Conservation (phyloP, 2,797 vertebrate species). For the Sebastes itinus region DNA sequence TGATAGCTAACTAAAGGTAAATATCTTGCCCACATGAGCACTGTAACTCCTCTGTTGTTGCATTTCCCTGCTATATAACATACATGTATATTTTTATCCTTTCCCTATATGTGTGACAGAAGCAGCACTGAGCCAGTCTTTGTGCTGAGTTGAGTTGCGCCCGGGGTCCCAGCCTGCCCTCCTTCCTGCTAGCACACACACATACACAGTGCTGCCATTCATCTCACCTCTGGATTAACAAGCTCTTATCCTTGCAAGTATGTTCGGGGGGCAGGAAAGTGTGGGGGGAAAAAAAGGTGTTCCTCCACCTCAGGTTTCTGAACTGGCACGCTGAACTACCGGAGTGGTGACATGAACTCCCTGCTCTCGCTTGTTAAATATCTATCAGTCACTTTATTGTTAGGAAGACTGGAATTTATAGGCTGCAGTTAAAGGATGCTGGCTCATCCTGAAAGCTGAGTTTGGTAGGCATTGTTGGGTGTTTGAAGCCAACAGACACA, state of each 20-base stretch:
- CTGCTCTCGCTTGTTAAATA: constrained; percentile 56
- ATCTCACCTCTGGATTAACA: constrained; percentile 76
- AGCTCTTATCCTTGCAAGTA: constrained; percentile 72
- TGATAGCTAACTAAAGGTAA: not conserved
- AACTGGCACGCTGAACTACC: constrained; percentile 7
- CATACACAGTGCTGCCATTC: constrained; percentile 77
- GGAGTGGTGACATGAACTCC: constrained; percentile 38
- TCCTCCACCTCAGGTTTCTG: constrained; percentile 45
- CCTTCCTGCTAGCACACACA: constrained; percentile 51
- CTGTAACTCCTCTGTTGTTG: not conserved
- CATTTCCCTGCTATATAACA: constrained; percentile 10
- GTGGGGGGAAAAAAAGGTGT: constrained; percentile 8
- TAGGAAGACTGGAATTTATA: constrained; percentile 41
- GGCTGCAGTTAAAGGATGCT: constrained; percentile 50
- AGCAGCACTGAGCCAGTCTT: constrained; percentile 72
- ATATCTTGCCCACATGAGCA: not conserved
- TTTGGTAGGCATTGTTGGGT: constrained; percentile 30
- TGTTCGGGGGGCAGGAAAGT: constrained; percentile 59
- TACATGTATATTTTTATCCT: constrained; percentile 39
- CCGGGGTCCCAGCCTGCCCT: constrained; percentile 52
- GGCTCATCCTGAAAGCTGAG: constrained; percentile 47
- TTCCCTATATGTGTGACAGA: constrained; percentile 36
- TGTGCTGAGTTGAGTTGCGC: constrained; percentile 53
- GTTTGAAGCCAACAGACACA: constrained; percentile 45
- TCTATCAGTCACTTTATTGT: constrained; percentile 54